A percentile compares a stretch with the other conserved stretches of the same genome.
Conservation (phyloP, 2,888 invertebrate species). For the Cantharis nigra region DNA sequence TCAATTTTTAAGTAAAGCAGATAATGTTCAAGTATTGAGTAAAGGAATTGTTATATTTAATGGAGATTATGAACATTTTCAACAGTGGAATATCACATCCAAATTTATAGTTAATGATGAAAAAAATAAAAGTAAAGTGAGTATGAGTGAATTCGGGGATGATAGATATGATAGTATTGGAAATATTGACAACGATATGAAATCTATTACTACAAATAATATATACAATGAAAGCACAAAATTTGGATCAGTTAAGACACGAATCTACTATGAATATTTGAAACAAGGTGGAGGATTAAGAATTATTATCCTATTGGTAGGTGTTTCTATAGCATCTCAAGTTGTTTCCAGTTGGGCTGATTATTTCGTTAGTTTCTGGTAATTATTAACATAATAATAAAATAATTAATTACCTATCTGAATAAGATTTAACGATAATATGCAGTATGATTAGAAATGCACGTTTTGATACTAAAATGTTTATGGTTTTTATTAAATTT, state of each 20-base stretch:
- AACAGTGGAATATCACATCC: background rate
- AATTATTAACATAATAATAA: background rate
- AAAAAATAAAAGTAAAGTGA: background rate
- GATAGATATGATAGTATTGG: background rate
- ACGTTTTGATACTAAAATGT: too few species aligned
- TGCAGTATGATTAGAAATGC: too few species aligned
- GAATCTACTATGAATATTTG: conserved; percentile 41
- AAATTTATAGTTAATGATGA: conserved; percentile 54
- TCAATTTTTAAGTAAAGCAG: conserved; percentile 59
- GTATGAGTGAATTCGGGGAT: background rate
- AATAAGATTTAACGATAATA: too few species aligned
- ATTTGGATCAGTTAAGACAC: conserved; percentile 38
- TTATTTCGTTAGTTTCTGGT: conserved; percentile 41
- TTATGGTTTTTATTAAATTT: too few species aligned
- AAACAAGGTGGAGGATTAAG: conserved; percentile 39
- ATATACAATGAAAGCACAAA: conserved; percentile 38
- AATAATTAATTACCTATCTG: too few species aligned
- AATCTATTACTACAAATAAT: conserved; percentile 30
- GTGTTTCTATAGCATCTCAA: conserved; percentile 38
- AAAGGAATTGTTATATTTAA: conserved; percentile 62
- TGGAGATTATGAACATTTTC: conserved; percentile 57
- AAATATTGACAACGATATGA: background rate
- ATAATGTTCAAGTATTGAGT: conserved; percentile 61
- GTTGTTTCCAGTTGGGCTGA: conserved; percentile 34
- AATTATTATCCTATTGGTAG: conserved; percentile 32